Base-by-base conservation (phyloP, 2,113 vertebrate species). In the Probosciger aterrimus region DNA sequence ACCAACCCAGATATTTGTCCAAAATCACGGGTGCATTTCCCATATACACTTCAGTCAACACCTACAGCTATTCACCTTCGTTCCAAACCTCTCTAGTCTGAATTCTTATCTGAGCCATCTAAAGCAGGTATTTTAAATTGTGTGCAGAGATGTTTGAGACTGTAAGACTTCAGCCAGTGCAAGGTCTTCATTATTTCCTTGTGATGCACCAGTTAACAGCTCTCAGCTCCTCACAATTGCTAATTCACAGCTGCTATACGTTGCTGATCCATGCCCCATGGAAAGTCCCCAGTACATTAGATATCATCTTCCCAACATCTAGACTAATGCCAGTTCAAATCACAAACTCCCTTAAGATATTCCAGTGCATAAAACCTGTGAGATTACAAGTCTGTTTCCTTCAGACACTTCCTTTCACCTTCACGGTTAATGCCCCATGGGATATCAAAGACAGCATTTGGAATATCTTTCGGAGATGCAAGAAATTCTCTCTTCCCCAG, bases 371-470 rank as follows among this genome's bases (percentile, higher is more conserved):
- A 65, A 75, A 44, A 60, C 3, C 49, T 28, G 24, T 44, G 20
- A 59, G 18, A n/a, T 25, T 23, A 12, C 19, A 16, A 25, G 27
- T 27, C 70, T 18, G 10, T 17, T 69, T 47, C 62, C 65, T 70
- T 25, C 88, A 65, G 69, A 39, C 39, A 15, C 55, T 27, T 59
- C 79, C 6, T 41, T 63, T 47, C 28, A 46, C 8, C 70, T 16
- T 35, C 53, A 60, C 1, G 1, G n/a, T n/a, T 18, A 46, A 5
- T 1, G 35, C 63, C 17, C 23, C 1, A 0, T 2, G 5, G 39
- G n/a, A 4, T 44, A 19, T 0, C 15, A 23, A 24, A 14, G 25
- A 8, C 43, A 43, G 44, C 12, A 0, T 3, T 3, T 4, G 52
- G 69, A 47, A 7, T 1, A 19, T 8, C 28, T 55, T 37, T 0